phyloP scores from a whole-genome alignment of 2,888 invertebrate genomes.

The Mellilla xanthometata region DNA sequence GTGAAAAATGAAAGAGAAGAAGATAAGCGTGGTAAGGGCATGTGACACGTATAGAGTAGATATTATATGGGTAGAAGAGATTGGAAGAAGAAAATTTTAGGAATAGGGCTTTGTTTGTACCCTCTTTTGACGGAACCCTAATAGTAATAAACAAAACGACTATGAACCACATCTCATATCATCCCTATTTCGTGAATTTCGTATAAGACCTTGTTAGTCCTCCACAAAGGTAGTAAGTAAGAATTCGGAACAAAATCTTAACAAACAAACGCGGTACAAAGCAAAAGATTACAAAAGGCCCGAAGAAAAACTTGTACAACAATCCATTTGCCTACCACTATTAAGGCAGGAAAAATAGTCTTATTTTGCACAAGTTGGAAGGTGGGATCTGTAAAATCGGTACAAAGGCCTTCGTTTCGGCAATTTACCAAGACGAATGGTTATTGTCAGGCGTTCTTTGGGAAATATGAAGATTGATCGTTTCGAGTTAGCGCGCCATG shows the following conservation, averaged over 20 bases:
- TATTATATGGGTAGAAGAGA: too few species aligned
- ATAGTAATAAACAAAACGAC: too few species aligned
- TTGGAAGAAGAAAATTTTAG: too few species aligned
- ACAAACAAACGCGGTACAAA: not conserved
- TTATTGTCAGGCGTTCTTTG: slow-evolving; percentile 57
- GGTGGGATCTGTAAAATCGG: slow-evolving; percentile 43
- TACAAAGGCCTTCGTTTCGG: slow-evolving; percentile 44
- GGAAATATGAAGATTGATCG: slow-evolving; percentile 71
- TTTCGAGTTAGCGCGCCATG: slow-evolving; percentile 35
- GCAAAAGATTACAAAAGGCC: slow-evolving; percentile 1
- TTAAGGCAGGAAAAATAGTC: slow-evolving; percentile 12
- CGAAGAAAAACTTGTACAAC: slow-evolving; percentile 3
- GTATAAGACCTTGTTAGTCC: not conserved
- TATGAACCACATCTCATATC: too few species aligned
- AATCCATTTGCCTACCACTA: slow-evolving; percentile 7
- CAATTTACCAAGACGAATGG: slow-evolving; percentile 67
- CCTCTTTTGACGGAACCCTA: too few species aligned
- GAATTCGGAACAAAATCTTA: not conserved
- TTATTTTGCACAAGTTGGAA: slow-evolving; percentile 24
- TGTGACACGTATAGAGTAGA: too few species aligned
- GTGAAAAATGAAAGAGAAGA: too few species aligned
- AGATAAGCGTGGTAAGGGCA: too few species aligned
- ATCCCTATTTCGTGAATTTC: too few species aligned
- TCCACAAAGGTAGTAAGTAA: not conserved
- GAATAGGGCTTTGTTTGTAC: too few species aligned